Conservation (phyloP, 2,113 vertebrate genomes). For the Apistogramma diplotaenia region DNA sequence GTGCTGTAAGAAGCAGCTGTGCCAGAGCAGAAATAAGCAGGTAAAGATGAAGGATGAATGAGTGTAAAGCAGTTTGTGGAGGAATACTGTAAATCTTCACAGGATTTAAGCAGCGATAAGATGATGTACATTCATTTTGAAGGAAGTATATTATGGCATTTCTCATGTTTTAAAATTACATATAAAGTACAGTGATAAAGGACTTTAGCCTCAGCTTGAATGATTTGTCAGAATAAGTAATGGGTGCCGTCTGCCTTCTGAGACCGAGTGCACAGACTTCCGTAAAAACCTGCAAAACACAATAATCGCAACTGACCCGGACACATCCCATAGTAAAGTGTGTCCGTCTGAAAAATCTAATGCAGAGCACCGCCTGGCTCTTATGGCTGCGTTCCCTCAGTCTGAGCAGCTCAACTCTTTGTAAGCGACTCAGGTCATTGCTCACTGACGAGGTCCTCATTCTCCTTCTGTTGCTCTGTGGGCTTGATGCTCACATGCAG, state of each 20-base stretch:
- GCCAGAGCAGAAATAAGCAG: not conserved
- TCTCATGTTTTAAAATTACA: not conserved
- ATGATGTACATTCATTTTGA: not conserved
- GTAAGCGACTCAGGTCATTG: not conserved
- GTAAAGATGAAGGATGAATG: not conserved
- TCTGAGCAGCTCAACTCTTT: not conserved
- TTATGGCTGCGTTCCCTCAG: not conserved
- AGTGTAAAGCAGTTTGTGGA: not conserved
- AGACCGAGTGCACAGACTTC: not conserved
- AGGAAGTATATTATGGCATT: not conserved
- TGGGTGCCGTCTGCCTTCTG: not conserved
- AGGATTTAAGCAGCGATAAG: not conserved
- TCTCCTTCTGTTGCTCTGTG: constrained; percentile 17
- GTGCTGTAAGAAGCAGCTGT: not conserved
- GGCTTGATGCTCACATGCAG: constrained; percentile 30
- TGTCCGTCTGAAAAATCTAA: not conserved
- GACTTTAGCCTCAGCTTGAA: not conserved
- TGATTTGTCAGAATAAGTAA: not conserved
- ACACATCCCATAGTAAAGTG: not conserved
- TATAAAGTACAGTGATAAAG: not conserved
- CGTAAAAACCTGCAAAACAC: not conserved
- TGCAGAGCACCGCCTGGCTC: not conserved
- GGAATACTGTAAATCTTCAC: not conserved
- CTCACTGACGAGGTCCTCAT: not conserved
- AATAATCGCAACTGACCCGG: not conserved